A percentile compares a stretch with the other conserved stretches of the same genome.
Conservation (phyloP, 2,113 vertebrate species). For the Tringa solitaria region DNA sequence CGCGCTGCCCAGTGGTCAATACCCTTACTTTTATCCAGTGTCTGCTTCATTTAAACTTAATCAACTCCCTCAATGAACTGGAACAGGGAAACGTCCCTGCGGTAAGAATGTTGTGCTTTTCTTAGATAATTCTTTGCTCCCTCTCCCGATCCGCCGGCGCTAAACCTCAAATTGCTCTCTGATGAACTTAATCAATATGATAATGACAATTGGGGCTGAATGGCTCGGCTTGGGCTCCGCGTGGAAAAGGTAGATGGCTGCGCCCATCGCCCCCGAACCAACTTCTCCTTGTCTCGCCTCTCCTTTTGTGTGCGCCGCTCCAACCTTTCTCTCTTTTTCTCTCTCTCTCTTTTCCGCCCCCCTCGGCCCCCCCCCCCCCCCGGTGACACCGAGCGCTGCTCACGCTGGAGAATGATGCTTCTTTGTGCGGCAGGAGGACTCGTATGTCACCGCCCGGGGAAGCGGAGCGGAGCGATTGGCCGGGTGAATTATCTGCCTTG, state of each 20-base stretch:
- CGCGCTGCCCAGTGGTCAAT: constrained; percentile 91
- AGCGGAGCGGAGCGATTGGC: constrained; percentile 78
- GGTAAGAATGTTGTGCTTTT: constrained; percentile 95
- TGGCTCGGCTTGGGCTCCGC: constrained; percentile 76
- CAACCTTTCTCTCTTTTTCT: constrained; percentile 20
- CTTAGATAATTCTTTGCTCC: constrained; percentile 94
- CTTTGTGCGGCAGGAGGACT: constrained; percentile 80
- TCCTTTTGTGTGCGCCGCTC: constrained; percentile 63
- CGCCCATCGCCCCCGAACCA: constrained; percentile 65
- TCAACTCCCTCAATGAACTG: constrained; percentile 99
- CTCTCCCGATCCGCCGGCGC: constrained; percentile 84
- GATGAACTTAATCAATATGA: constrained; percentile 99
- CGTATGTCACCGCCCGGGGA: constrained; percentile 80
- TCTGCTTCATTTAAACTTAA: constrained; percentile 99
- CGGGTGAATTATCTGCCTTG: constrained; percentile 81
- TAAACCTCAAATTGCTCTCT: constrained; percentile 93
- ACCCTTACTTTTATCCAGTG: constrained; percentile 98
- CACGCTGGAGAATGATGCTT: constrained; percentile 86
- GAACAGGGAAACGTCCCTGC: constrained; percentile 93
- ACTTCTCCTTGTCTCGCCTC: constrained; percentile 68
- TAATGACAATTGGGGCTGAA: constrained; percentile 91
- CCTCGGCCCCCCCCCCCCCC: constrained; percentile 1
- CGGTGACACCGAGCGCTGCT: constrained; percentile 85
- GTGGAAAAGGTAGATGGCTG: constrained; percentile 52
- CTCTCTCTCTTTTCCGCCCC: neutral